Conservation (phyloP, 1,140 invertebrate genomes). For the Leptopilina boulardi region DNA sequence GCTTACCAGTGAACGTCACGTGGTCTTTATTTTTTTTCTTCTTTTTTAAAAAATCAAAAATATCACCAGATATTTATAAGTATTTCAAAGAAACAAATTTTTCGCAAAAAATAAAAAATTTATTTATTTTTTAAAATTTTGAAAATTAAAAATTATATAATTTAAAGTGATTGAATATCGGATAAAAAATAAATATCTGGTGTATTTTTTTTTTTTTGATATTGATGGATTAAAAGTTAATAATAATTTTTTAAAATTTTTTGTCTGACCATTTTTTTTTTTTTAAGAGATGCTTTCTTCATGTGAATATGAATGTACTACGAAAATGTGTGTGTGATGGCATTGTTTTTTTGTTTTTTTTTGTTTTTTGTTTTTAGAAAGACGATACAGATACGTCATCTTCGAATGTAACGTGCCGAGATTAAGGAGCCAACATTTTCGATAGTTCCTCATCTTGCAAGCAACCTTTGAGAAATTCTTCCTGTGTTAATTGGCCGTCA, state of each 20-base stretch:
- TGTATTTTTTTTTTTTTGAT: constrained; percentile 1
- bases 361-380: too few relatives aligned
- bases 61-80: not conserved
- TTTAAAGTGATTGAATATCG: too few relatives aligned
- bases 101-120: too few relatives aligned
- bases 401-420: constrained; percentile 57
- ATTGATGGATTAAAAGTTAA: not conserved
- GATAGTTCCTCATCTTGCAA: constrained; percentile 98
- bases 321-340: not conserved
- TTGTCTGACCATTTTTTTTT: constrained; percentile 30
- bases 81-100: too few relatives aligned
- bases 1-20: constrained; percentile 9
- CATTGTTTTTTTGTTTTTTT: too few relatives aligned
- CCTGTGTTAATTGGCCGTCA: constrained; percentile 97
- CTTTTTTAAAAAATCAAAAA: not conserved
- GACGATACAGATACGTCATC: constrained; percentile 29
- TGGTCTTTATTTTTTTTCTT: not conserved
- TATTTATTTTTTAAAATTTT: too few relatives aligned
- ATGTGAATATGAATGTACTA: not conserved
- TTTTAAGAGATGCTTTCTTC: not conserved
- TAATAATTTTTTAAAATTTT: constrained; percentile 14
- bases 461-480: constrained; percentile 99
- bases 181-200: not conserved
- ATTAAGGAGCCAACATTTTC: constrained; percentile 95
- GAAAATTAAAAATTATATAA: too few relatives aligned